These are phyloP conservation scores for Antedon bifida DNA, from an alignment of 35 echinoderm and acorn worm genomes.

Conservation along the genomic window DNA sequence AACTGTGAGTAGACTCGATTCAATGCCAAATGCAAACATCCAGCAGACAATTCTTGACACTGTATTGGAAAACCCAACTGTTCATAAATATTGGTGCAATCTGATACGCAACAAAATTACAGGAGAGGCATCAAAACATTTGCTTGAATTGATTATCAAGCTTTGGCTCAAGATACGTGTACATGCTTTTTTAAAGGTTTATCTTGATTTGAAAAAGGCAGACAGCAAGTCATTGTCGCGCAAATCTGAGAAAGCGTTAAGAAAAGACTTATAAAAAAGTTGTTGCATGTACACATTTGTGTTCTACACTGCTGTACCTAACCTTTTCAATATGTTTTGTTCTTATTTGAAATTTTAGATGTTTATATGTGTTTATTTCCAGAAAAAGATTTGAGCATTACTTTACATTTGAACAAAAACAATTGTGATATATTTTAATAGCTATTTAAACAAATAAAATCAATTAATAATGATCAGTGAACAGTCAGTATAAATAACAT, in stretches of 20 bases:
- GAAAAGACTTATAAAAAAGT: not conserved
- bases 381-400: too few relatives aligned
- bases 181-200: not conserved
- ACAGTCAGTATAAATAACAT: too few relatives aligned
- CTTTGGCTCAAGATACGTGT: not conserved
- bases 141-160: not conserved
- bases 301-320: too few relatives aligned
- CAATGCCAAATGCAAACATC: not conserved
- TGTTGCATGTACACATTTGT: too few relatives aligned
- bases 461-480: too few relatives aligned
- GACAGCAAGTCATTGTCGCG: not conserved
- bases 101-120: not conserved
- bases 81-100: not conserved
- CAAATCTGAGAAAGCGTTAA: not conserved
- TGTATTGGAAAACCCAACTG: not conserved
- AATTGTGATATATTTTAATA: too few relatives aligned
- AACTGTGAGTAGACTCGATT: not conserved
- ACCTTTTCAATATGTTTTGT: too few relatives aligned
- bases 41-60: not conserved
- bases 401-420: too few relatives aligned
- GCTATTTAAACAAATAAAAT: too few relatives aligned
- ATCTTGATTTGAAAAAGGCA: not conserved
- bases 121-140: not conserved
- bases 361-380: too few relatives aligned
- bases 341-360: too few relatives aligned